Base-by-base conservation (phyloP, 2,888 invertebrate genomes). In the Tipula helvola region DNA sequence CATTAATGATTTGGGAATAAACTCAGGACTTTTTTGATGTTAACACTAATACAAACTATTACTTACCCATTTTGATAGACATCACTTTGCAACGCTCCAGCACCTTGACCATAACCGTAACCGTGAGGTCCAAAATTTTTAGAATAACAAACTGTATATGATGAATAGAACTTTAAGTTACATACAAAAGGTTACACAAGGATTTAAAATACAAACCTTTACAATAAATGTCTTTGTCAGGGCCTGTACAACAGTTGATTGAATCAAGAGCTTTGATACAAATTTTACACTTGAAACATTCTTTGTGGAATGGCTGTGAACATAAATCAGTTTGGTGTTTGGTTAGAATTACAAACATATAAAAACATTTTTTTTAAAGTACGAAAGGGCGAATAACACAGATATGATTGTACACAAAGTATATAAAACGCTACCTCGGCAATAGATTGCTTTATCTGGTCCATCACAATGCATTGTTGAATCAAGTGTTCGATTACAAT, bases 71-170 rank as follows among this genome's bases (percentile, higher is more conserved):
- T 95, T 92, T 95, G 94, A 93, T 94, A 95, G 93, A 95, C 95
- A 93, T 97, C 97, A 92, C 96, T 96, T 93, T 97, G 97, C 90
- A 97, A 94, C 89, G 97, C 97, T 91, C 97, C 97, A 91, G 96
- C 97, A 91, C 99, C 99, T 93, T 97, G 97, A 90, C 99, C 99
- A 92, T 97, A 98, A 90, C 98, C 98, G 92, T 98, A 98, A 92
- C 97, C 97, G 93, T 97, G 98, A 90, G 98, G 98, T 90, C 99
- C 99, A 93, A 97, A 98, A 94, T 95, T 97, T 94, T 98, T 97
- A 91, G 95, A 97, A 93, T 99, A 98, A 94, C 99, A 99, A 91
- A 96, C 96, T 97, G 93, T 90, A 28, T 28, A 28, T 28, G 12
- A 13, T 71, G 41, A 13, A 85, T 36, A 42, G 36, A 42, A 85